Percentiles rank a stretch among this genome's conserved stretches.
Conservation (phyloP, 2,113 vertebrate species). For the Dipodomys merriami region DNA sequence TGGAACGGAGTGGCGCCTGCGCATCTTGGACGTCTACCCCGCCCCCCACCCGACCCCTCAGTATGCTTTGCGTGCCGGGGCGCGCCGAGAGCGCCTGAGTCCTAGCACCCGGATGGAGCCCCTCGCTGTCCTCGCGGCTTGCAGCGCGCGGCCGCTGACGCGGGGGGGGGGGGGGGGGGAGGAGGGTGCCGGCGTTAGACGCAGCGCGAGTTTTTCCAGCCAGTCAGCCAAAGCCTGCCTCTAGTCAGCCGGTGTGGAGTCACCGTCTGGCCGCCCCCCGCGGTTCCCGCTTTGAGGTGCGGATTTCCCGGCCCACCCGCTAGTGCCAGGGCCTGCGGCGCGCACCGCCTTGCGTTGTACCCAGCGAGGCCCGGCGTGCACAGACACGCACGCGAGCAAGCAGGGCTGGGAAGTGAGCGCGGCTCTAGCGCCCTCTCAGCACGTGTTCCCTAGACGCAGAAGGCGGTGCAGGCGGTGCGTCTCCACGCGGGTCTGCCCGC, state of each 20-base stretch:
- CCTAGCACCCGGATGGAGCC: rapidly evolving
- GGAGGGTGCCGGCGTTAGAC: too few relatives aligned
- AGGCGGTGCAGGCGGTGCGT: not conserved
- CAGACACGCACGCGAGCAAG: not conserved
- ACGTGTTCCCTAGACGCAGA: not conserved
- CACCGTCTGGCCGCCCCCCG: not conserved
- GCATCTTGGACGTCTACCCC: rapidly evolving
- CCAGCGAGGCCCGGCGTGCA: not conserved
- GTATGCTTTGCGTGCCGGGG: rapidly evolving
- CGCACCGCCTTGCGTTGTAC: not conserved
- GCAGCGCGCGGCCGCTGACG: too few relatives aligned
- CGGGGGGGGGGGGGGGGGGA: too few relatives aligned
- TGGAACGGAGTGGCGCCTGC: not conserved
- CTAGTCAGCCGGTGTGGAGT: conserved; percentile 37
- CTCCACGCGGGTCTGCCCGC: not conserved
- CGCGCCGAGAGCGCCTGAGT: rapidly evolving
- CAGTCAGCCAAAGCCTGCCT: not conserved
- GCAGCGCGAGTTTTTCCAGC: conserved; percentile 33
- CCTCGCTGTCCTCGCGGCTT: rapidly evolving
- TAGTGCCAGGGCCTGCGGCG: not conserved
- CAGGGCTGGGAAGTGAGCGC: not conserved
- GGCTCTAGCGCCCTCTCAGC: not conserved
- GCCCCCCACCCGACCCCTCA: not conserved
- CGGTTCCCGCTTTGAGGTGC: not conserved
- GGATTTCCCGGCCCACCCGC: not conserved